Evolutionary conservation across 2,113 vertebrate genomes (phyloP).

Genomic region (Dromiciops gliroides): DNA sequence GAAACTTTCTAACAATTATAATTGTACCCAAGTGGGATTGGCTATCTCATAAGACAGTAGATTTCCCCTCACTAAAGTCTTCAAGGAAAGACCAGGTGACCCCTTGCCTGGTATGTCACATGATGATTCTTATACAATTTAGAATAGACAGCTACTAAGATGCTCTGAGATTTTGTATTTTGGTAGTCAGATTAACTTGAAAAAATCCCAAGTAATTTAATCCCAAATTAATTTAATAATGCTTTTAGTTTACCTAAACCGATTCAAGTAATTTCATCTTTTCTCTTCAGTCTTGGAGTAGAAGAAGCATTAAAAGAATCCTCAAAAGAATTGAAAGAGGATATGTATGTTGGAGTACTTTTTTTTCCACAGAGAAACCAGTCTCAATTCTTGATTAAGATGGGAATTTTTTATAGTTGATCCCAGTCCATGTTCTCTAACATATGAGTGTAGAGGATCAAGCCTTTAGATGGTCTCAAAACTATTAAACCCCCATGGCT

Average conservation of each 20-base stretch:
- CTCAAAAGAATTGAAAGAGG: conserved; percentile 72
- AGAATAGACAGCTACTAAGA: not conserved
- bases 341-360: conserved; percentile 73
- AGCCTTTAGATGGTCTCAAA: not conserved
- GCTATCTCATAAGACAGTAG: not conserved
- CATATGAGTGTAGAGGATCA: not conserved
- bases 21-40: not conserved
- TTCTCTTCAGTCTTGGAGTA: conserved; percentile 67
- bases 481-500: not conserved
- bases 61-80: not conserved
- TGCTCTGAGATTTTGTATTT: not conserved
- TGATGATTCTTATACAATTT: not conserved
- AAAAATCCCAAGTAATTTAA: not conserved
- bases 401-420: conserved; percentile 55
- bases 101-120: not conserved
- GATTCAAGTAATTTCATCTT: conserved; percentile 41
- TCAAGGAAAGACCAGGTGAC: not conserved
- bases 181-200: not conserved
- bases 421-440: conserved; percentile 31
- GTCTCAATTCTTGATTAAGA: conserved; percentile 50
- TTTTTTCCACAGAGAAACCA: conserved; percentile 4
- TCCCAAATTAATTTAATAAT: not conserved
- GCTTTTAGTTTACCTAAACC: not conserved
- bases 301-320: conserved; percentile 39
- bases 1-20: not conserved